Percentiles rank a stretch among this genome's conserved stretches.
phyloP scores from a whole-genome alignment of 2,113 vertebrate genomes.

The Aegotheles bennettii region DNA sequence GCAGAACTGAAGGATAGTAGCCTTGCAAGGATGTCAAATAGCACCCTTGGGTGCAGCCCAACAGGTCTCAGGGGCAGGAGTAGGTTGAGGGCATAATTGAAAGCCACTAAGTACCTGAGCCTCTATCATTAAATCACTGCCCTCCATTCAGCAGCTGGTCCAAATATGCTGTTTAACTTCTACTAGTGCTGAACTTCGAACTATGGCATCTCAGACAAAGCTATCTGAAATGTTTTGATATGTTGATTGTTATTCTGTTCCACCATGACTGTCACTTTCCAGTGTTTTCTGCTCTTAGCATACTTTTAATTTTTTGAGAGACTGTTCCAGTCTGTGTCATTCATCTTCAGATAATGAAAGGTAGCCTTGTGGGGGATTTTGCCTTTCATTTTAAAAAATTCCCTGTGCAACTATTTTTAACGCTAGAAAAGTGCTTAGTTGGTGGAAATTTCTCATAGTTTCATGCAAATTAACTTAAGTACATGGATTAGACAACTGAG shows the following conservation, averaged over 20 bases:
- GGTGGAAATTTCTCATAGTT: not conserved
- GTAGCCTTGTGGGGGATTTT: not conserved
- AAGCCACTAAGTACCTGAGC: not conserved
- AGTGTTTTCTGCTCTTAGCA: not conserved
- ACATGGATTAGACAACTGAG: not conserved
- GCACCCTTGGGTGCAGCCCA: not conserved
- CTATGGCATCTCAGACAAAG: not conserved
- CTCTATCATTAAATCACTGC: not conserved
- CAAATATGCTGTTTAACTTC: not conserved
- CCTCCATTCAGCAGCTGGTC: not conserved
- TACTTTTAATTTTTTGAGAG: not conserved
- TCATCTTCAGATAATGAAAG: not conserved
- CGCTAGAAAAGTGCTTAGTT: not conserved
- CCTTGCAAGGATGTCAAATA: fast-evolving
- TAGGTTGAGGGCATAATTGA: not conserved
- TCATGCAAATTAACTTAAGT: not conserved
- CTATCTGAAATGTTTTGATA: not conserved
- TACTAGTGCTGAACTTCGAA: not conserved
- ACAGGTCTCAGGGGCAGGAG: fast-evolving
- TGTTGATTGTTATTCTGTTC: not conserved
- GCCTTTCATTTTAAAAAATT: not conserved
- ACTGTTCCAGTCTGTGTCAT: not conserved
- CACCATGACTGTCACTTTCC: not conserved
- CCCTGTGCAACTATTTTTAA: not conserved
- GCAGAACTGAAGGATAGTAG: not conserved